Conservation (phyloP, 2,113 vertebrate genomes). For the Eonycteris spelaea region DNA sequence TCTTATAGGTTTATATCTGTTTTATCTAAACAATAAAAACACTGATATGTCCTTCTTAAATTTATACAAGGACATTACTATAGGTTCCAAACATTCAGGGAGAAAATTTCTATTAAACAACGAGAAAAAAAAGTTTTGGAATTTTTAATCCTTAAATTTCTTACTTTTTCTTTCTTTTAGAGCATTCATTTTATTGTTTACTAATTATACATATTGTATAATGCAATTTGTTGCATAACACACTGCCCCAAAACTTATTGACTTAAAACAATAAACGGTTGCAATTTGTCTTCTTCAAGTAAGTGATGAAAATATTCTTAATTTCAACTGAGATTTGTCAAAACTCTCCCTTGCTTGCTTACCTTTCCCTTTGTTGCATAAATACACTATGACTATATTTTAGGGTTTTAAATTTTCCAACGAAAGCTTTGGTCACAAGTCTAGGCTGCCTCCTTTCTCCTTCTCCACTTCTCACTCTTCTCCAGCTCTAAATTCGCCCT, state of each 20-base stretch:
- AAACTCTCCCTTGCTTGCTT: neutral
- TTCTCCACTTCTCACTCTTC: neutral
- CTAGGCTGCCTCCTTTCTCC: neutral
- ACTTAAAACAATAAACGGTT: neutral
- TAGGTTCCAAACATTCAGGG: slow-evolving; percentile 32
- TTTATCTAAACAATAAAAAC: slow-evolving; percentile 23
- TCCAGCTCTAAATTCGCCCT: neutral
- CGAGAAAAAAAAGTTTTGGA: neutral
- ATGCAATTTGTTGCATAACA: neutral
- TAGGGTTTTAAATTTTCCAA: neutral
- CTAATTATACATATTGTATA: neutral
- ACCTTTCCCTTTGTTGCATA: neutral
- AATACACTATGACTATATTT: neutral
- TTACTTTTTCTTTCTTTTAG: slow-evolving; percentile 43
- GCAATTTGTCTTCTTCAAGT: neutral
- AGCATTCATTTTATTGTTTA: neutral
- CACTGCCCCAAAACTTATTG: neutral
- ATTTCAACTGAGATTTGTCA: neutral
- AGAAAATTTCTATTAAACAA: slow-evolving; percentile 7
- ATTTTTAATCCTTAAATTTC: slow-evolving; percentile 8
- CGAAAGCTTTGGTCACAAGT: neutral
- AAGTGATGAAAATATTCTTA: neutral
- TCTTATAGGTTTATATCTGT: neutral
- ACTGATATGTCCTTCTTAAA: neutral
- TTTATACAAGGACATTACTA: neutral